phyloP scores from a whole-genome alignment of 1,140 invertebrate genomes.

The Drosophila subobscura region DNA sequence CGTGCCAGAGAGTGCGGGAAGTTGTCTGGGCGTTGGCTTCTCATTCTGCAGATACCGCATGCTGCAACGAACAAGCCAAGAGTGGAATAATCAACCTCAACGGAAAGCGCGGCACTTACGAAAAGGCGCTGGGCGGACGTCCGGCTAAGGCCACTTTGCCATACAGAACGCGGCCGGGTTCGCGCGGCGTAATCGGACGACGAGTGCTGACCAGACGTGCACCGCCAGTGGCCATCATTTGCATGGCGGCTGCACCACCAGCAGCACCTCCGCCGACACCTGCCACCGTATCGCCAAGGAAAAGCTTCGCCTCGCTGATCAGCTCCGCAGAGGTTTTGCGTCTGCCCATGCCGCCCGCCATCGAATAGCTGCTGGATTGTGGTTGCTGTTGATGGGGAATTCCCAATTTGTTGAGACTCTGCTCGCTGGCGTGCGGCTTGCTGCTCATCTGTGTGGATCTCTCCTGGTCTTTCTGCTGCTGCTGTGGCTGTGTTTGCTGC shows the following conservation, averaged over 20 bases:
- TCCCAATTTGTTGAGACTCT: constrained; percentile 41
- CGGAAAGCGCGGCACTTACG: constrained; percentile 84
- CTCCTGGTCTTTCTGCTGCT: constrained; percentile 5
- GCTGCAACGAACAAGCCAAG: constrained; percentile 16
- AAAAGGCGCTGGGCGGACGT: constrained; percentile 91
- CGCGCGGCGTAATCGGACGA: constrained; percentile 91
- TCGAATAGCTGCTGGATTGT: neutral
- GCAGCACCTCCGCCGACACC: neutral
- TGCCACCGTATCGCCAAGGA: constrained; percentile 79
- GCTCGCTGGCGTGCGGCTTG: constrained; percentile 33
- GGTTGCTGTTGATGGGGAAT: too few relatives aligned
- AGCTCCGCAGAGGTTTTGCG: constrained; percentile 90
- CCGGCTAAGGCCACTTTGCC: constrained; percentile 86
- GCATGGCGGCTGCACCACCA: constrained; percentile 6
- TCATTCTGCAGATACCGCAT: constrained; percentile 80
- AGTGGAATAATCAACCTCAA: neutral
- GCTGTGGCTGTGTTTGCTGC: constrained; percentile 17
- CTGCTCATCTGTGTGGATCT: neutral
- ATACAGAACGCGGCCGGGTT: constrained; percentile 89
- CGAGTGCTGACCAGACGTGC: constrained; percentile 87
- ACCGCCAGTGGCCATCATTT: constrained; percentile 63
- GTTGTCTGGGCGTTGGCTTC: constrained; percentile 60
- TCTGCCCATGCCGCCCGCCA: constrained; percentile 54
- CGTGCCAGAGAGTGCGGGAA: constrained; percentile 55
- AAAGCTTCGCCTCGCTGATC: constrained; percentile 89